Base-by-base conservation (phyloP, 2,113 vertebrate species). In the Ranitomeya variabilis region DNA sequence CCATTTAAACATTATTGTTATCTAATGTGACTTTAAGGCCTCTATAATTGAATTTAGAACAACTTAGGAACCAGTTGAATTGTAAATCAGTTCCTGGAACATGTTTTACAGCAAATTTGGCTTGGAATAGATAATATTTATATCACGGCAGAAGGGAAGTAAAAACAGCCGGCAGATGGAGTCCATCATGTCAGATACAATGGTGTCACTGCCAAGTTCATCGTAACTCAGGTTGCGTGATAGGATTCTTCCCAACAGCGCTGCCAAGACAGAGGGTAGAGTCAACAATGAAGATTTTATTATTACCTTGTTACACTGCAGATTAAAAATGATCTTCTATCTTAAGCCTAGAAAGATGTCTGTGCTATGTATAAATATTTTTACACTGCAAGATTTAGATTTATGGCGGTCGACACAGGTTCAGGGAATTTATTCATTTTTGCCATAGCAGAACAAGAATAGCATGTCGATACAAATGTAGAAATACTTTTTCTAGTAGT, bases 81-180 rank as follows among this genome's bases (percentile, higher is more conserved):
- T 82, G 54, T 62, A 82, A 88, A 88, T 88, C 54, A 55, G 54
- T 88, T 88, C 55, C 71, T 78, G 87, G 80, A 77, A 89, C 45
- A 51, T 84, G 69, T 89, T 84, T 89, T 78, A 89, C 69, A 83
- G 80, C 67, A 84, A 15, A 89, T 71, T 81, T 78, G 80, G 71
- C 67, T 77, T 55, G 10, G 80, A 88, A 88, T 83, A 88, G 60
- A 88, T 88, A 83, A 89, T 87, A 87, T 89, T 89, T 89, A 78
- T 89, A 67, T 60, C 81, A 89, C 23, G 52, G 80, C 71, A 66
- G 80, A 89, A 89, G 69, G 80, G 87, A 83, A 89, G 71, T 84
- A 76, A 89, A 88, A 84, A 83, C 87, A 84, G 80, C 87, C 60
- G 69, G 80, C 87, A 89, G 87, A 89, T 89, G 87, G 59, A 89